Evolutionary conservation across 2,113 vertebrate species (phyloP).

Genomic region (Bostrychus sinensis): DNA sequence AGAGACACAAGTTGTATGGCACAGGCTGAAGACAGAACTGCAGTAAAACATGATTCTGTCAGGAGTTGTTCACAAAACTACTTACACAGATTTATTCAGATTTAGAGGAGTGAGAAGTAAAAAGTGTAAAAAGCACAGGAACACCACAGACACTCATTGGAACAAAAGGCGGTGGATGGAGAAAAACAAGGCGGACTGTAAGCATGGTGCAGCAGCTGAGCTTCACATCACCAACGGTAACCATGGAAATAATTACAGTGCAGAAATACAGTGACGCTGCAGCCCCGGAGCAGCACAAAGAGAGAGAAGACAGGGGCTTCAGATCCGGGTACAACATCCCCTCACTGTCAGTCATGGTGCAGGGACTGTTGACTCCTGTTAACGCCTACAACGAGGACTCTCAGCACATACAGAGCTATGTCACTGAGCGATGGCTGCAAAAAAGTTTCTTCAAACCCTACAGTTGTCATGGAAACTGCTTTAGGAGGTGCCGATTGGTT

Average conservation of each 20-base stretch:
- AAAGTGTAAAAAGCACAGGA: background rate
- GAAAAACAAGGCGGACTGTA: slow-evolving; percentile 67
- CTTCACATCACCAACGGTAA: slow-evolving; percentile 81
- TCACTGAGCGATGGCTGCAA: slow-evolving; percentile 27
- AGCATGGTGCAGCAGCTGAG: slow-evolving; percentile 73
- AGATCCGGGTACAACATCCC: no score
- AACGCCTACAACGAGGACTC: background rate
- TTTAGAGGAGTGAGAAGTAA: background rate
- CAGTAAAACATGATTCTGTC: no score
- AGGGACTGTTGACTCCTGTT: no score
- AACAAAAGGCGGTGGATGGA: slow-evolving; percentile 22
- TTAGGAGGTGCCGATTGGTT: slow-evolving; percentile 46
- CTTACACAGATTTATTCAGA: no score
- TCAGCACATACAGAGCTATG: slow-evolving; percentile 17
- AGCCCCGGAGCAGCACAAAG: slow-evolving; percentile 24
- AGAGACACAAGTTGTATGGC: no score
- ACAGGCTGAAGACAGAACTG: no score
- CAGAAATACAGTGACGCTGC: slow-evolving; percentile 54
- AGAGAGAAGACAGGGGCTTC: slow-evolving; percentile 24
- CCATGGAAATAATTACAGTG: slow-evolving; percentile 86
- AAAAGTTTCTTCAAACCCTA: slow-evolving; percentile 62
- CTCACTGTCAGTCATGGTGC: no score
- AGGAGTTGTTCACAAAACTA: no score
- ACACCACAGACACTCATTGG: slow-evolving; percentile 1
- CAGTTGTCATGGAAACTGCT: slow-evolving; percentile 79